These are phyloP conservation scores for Naso thynnoides DNA, from an alignment of 2,797 vertebrate genomes.

Conservation along the genomic window DNA sequence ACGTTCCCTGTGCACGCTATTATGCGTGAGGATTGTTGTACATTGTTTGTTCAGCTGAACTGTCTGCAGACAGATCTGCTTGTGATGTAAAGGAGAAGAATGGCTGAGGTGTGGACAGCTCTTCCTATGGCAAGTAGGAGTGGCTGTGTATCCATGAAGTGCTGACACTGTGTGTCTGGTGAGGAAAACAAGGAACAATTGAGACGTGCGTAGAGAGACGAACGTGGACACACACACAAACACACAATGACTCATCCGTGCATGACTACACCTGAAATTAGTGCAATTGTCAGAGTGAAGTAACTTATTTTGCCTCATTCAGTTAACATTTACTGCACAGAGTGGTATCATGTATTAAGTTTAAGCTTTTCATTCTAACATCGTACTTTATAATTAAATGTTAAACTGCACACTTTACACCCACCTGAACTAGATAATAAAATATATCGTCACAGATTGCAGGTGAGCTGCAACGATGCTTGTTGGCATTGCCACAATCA, in stretches of 20 bases:
- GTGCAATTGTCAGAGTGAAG: constrained; percentile 3
- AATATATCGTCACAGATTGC: not conserved
- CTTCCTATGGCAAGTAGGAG: constrained; percentile 42
- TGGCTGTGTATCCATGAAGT: constrained; percentile 28
- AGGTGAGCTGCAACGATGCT: not conserved
- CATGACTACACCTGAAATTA: not conserved
- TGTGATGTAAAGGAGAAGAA: constrained; percentile 39
- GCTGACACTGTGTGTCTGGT: constrained; percentile 5
- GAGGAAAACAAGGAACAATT: constrained; percentile 1
- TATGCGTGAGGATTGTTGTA: constrained; percentile 8
- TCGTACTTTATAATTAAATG: not conserved
- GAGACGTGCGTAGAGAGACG: constrained; percentile 1
- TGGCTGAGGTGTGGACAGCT: constrained; percentile 33
- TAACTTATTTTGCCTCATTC: not conserved
- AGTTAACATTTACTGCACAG: not conserved
- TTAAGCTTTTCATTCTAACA: constrained; percentile 5
- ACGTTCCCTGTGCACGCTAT: not conserved
- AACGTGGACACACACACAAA: constrained; percentile 12
- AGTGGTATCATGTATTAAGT: not conserved
- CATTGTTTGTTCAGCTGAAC: constrained; percentile 67
- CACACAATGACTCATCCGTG: constrained; percentile 3
- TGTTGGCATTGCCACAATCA: not conserved
- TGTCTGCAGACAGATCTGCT: constrained; percentile 33
- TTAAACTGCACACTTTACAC: not conserved
- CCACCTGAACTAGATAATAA: not conserved